Evolutionary conservation across 2,113 vertebrate species (phyloP), one percentile per base, ranked within the genome.

Genomic region (Lepus europaeus): DNA sequence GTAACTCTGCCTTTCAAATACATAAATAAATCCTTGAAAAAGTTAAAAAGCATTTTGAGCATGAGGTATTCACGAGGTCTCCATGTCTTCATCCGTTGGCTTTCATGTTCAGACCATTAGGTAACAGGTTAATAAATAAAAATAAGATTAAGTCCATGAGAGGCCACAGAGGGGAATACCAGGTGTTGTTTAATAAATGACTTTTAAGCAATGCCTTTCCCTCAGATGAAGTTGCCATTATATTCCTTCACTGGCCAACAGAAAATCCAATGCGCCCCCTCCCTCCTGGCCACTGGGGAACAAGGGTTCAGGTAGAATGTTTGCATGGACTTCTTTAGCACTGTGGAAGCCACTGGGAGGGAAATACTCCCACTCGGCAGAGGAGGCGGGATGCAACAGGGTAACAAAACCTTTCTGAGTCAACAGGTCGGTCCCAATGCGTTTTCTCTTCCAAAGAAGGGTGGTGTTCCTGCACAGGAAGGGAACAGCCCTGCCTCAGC

Each of bases 381-480:
- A 94, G 12, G 49, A 90, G 69, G 39, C 51, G 49, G 39, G 31
- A 36, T 74, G 22, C 49, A 91, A 45, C 69, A 91, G 79, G 36
- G 20, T 56, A 88, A 78, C 27, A 86, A 88, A 93, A n/a, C 17
- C 22, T 93, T 70, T 45, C 59, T 85, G 90, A 90, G 94, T 77
- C 78, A 94, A 61, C 63, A 61, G 5, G 23, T 4, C 56, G 53
- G 68, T 36, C 31, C 85, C 86, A 73, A 36, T 45, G 45, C 36
- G 87, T 91, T 83, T 92, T 95, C 31, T 64, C 77, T 93, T 90
- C 85, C 88, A 73, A 86, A 80, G 81, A 56, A 93, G 68, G 9
- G 9, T 6, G 22, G 45, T 68, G 2, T 29, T 49, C 59, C 6
- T 66, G 3, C 68, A 17, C 17, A 10, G 70, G 27, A 85, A 96